phyloP scores from a whole-genome alignment of 2,113 vertebrate species.

The Dissostichus mawsoni region DNA sequence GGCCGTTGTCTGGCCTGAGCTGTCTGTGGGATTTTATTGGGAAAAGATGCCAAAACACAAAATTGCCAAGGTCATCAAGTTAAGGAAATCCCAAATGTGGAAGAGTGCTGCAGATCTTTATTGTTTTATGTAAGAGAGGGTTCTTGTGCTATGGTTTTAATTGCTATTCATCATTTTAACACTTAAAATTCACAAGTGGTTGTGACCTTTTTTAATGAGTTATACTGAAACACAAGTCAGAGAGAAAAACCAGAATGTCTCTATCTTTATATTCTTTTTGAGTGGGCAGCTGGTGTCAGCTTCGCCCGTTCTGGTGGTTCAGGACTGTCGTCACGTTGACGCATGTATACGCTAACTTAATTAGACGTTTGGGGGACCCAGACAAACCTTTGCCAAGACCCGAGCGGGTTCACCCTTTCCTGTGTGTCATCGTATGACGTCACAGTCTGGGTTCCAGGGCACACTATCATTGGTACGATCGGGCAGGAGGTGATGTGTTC shows the following conservation, averaged over 20 bases:
- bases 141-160: conserved; percentile 42
- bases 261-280: conserved; percentile 13
- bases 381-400: conserved; percentile 54
- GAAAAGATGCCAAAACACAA: conserved; percentile 66
- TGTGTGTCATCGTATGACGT: conserved; percentile 71
- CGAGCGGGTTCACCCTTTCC: conserved; percentile 64
- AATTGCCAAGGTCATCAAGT: conserved; percentile 69
- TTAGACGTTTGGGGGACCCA: conserved; percentile 66
- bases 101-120: conserved; percentile 39
- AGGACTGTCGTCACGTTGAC: conserved; percentile 66
- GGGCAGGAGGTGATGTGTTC: conserved; percentile 52
- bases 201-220: background rate
- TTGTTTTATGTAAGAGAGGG: conserved; percentile 32
- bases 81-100: conserved; percentile 74
- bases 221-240: background rate
- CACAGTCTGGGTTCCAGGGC: conserved; percentile 63
- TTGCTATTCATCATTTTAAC: conserved; percentile 10
- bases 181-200: background rate
- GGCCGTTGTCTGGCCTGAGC: conserved; percentile 73
- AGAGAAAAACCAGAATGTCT: background rate
- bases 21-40: conserved; percentile 72
- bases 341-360: conserved; percentile 64
- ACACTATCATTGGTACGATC: conserved; percentile 62
- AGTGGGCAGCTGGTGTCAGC: conserved; percentile 44
- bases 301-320: conserved; percentile 57